phyloP scores from a whole-genome alignment of 2,888 invertebrate genomes.

The Prostheceraeus crozeri region DNA sequence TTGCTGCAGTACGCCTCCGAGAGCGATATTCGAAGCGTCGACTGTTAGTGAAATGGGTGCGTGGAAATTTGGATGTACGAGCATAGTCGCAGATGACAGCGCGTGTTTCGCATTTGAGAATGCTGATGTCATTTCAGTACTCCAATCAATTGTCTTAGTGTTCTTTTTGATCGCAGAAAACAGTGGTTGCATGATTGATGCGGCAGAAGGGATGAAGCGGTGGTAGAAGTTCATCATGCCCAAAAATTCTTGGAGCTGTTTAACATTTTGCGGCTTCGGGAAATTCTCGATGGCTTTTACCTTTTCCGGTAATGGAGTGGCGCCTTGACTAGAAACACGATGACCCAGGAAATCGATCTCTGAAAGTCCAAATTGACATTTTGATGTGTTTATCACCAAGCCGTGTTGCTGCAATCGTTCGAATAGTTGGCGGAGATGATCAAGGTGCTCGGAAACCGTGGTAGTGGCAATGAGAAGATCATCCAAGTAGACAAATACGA shows the following conservation, averaged over 20 bases:
- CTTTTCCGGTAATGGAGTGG: constrained; percentile 6
- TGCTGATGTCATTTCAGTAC: not conserved
- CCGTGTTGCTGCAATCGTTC: constrained; percentile 34
- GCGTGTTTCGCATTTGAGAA: constrained; percentile 19
- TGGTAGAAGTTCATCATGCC: constrained; percentile 6
- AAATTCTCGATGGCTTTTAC: no score
- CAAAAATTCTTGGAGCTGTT: not conserved
- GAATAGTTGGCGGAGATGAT: constrained; percentile 38
- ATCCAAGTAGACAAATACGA: constrained; percentile 30
- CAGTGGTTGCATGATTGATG: constrained; percentile 23
- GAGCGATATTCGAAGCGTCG: constrained; percentile 25
- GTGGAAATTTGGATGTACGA: not conserved
- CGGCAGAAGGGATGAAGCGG: not conserved
- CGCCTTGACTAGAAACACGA: not conserved
- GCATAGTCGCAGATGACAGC: constrained; percentile 4
- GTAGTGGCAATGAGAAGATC: constrained; percentile 40
- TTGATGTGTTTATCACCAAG: constrained; percentile 37
- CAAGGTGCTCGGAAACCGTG: constrained; percentile 32
- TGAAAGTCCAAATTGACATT: constrained; percentile 39
- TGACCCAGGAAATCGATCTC: constrained; percentile 27
- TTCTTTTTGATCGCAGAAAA: constrained; percentile 4
- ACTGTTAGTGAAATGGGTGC: not conserved
- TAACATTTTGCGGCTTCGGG: no score
- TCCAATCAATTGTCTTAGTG: constrained; percentile 14
- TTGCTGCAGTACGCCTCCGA: constrained; percentile 25